These are phyloP conservation scores for Myripristis jacobus DNA, from an alignment of 2,797 vertebrate genomes.

Conservation along the genomic window DNA sequence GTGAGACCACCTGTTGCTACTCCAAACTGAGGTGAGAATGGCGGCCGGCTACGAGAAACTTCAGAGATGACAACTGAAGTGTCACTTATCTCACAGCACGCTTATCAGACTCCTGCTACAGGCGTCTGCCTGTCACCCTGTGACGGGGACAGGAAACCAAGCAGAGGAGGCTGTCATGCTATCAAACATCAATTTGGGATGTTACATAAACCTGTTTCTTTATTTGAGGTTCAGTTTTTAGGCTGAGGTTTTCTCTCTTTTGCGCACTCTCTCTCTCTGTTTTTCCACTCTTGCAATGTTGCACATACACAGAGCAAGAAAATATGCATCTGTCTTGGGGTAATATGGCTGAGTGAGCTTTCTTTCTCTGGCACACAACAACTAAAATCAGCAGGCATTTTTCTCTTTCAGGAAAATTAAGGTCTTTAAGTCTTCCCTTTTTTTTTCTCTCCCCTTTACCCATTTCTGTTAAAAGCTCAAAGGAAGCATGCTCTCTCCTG, in stretches of 20 bases:
- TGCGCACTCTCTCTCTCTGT: neutral
- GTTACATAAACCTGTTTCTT: slow-evolving; percentile 37
- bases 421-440: slow-evolving; percentile 22
- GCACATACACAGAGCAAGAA: neutral
- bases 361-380: slow-evolving; percentile 23
- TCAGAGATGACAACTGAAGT: slow-evolving; percentile 51
- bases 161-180: slow-evolving; percentile 35
- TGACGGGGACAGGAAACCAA: slow-evolving; percentile 65
- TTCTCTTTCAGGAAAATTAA: slow-evolving; percentile 24
- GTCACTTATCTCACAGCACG: slow-evolving; percentile 70
- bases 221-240: slow-evolving; percentile 24
- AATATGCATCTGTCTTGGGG: slow-evolving; percentile 26
- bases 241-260: slow-evolving; percentile 1
- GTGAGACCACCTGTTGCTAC: slow-evolving; percentile 5
- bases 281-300: slow-evolving; percentile 8
- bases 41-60: slow-evolving; percentile 72
- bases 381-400: slow-evolving; percentile 19
- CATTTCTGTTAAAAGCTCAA: slow-evolving; percentile 23
- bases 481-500: slow-evolving; percentile 16
- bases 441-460: slow-evolving; percentile 3
- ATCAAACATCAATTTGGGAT: slow-evolving; percentile 62
- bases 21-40: slow-evolving; percentile 55
- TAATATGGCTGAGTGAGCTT: neutral
- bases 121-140: slow-evolving; percentile 67
- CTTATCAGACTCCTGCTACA: slow-evolving; percentile 67